These are phyloP conservation scores for Machimus rusticus DNA, from an alignment of 2,888 invertebrate genomes.

Conservation along the genomic window DNA sequence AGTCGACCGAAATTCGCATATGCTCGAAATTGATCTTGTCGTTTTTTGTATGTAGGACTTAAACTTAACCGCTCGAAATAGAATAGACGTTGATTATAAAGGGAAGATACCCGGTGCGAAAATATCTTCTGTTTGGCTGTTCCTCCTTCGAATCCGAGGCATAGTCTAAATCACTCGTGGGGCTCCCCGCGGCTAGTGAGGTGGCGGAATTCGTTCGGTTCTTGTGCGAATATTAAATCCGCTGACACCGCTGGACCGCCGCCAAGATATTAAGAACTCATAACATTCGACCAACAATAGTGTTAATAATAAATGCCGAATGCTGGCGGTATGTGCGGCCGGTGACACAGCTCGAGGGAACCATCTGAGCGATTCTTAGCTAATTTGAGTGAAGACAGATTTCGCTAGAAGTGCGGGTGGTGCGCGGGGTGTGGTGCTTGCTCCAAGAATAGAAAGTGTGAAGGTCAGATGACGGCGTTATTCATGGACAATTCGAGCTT, in stretches of 20 bases:
- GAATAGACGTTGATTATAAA: background rate
- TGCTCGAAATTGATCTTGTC: background rate
- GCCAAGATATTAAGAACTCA: background rate
- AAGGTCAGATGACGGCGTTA: conserved; percentile 29
- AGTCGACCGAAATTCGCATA: background rate
- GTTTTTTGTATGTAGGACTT: background rate
- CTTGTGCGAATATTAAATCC: background rate
- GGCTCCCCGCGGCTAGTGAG: background rate
- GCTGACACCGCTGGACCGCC: background rate
- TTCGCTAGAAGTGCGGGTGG: background rate
- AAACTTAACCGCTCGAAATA: background rate
- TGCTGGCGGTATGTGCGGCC: background rate
- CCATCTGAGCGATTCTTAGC: background rate
- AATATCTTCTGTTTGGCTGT: background rate
- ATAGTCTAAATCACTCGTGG: background rate
- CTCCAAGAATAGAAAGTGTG: background rate
- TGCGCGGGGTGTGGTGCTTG: background rate
- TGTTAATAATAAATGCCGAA: conserved; percentile 7
- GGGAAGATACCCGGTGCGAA: background rate
- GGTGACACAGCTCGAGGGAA: conserved; percentile 1
- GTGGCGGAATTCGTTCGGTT: background rate
- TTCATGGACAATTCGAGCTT: background rate
- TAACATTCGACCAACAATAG: background rate
- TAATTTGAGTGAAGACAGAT: background rate
- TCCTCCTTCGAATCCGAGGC: background rate